Base-by-base conservation (phyloP, 2,888 invertebrate genomes). In the Phyllotreta cruciferae region DNA sequence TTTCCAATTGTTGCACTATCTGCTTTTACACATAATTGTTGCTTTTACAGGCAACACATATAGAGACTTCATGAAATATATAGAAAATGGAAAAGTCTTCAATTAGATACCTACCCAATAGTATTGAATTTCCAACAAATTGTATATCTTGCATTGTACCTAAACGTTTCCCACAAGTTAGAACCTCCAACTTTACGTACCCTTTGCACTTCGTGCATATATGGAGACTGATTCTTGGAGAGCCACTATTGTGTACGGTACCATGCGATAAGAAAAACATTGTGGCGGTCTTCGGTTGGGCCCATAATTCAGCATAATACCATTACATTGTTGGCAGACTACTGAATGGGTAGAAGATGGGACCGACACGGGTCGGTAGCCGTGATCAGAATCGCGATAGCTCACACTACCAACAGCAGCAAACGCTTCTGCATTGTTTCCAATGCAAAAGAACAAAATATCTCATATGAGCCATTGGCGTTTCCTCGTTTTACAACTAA, bases 281-380 rank as follows among this genome's bases (percentile, higher is more conserved):
- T 69, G 58, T 62, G 60, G 66, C 60, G 71, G 67, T 70, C 66
- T 67, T 66, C 72, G 73, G 70, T 69, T 70, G 72, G 67, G 69
- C 72, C 70, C 75, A 76, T 77, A 77, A 77, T 72, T 77, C 76
- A 76, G 76, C 72, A 73, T 75, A 75, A 75, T 75, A 75, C 76
- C 76, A 77, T 76, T 76, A 78, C 76, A 78, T 77, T 77, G 77
- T 77, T 76, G 75, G 74, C 70, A 62, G 70, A 68, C 68, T 67
- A 75, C 76, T 77, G 75, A 77, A 75, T 75, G 73, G 75, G 74
- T 56, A 71, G 68, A 74, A 74, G 75, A 77, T 75, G 74, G 77
- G 73, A 74, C 75, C 73, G 72, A 74, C 76, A 76, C 73, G 68
- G 71, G 71, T 66, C 77, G 74, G 78, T 77, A 77, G 77, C 76